Evolutionary conservation across 2,888 invertebrate genomes (phyloP), one percentile per base, ranked within the genome.

Genomic region (Mongoloraphidia duomilia): DNA sequence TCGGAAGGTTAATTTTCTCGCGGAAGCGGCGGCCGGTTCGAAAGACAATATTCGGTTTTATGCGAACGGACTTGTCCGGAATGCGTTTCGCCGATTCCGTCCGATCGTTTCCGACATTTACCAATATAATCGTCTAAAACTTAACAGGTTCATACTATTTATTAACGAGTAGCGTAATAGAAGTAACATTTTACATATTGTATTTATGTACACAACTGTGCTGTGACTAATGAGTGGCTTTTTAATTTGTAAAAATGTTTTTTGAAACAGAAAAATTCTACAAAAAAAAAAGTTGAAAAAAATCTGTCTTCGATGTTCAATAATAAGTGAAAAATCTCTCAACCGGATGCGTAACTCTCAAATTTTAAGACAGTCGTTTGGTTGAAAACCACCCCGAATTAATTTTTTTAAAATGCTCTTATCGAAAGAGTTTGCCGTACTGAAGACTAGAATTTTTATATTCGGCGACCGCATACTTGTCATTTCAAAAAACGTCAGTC

Each of bases 181-280:
- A 26, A 26, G 13, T 34, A 45, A 45, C 45, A 38, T 37, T 26
- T 45, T 37, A 64, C 61, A 63, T 63, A 64, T 64, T 64, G 63
- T 63, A 64, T 64, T 64, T 65, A 65, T 70, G 69, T 70, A 70
- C 68, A 70, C 69, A 70, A 71, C 70, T 70, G 71, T 71, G 71
- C 71, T 71, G 71, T 71, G 71, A 72, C 68, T 69, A 67, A 69
- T 69, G 70, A 71, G 71, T 71, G 72, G 71, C 71, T 72, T 72
- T 71, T 70, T 69, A 69, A 69, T 69, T 69, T 68, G 65, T 67
- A 67, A 66, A 65, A 64, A 63, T 60, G 62, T 60, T 57, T 45
- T 48, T 48, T 48, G 48, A 48, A 43, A 48, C 49, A 49, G 54
- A 45, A 52, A 50, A 50, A 49, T 49, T 26, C n/a, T 12, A 41